Evolutionary conservation across 2,113 vertebrate species (phyloP).

Genomic region (Lathamus discolor): DNA sequence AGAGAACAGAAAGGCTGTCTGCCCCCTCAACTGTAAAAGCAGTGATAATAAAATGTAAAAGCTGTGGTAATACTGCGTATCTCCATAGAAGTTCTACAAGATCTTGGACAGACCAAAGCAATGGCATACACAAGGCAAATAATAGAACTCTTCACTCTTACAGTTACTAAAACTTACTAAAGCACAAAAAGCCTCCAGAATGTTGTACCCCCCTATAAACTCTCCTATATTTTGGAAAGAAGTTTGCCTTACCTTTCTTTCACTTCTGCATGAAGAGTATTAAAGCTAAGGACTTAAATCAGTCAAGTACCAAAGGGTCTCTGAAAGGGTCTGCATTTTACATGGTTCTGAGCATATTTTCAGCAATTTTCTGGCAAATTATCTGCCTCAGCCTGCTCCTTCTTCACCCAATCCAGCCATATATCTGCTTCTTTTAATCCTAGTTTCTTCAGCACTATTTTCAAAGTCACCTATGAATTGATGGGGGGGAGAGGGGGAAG

Average conservation of each 20-base stretch:
- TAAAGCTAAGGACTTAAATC: neutral
- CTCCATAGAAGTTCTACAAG: neutral
- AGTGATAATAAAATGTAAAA: neutral
- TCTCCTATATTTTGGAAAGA: neutral
- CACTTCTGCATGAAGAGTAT: neutral
- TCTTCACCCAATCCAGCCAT: neutral
- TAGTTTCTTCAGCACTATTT: neutral
- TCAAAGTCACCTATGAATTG: neutral
- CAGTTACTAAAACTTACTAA: neutral
- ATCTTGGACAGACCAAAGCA: neutral
- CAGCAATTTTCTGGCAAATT: neutral
- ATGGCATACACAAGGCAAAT: neutral
- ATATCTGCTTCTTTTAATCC: neutral
- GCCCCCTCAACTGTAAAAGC: neutral
- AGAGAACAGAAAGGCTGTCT: neutral
- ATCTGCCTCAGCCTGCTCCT: neutral
- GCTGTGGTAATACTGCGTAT: neutral
- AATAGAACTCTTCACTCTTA: neutral
- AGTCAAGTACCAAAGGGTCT: neutral
- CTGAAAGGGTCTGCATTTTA: neutral
- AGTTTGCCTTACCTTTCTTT: neutral
- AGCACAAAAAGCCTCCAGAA: neutral
- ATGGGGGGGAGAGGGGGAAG: no score
- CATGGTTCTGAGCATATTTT: neutral
- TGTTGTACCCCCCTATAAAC: neutral